Base-by-base conservation (phyloP, 1,140 invertebrate species). In the Acromyrmex charruanus region DNA sequence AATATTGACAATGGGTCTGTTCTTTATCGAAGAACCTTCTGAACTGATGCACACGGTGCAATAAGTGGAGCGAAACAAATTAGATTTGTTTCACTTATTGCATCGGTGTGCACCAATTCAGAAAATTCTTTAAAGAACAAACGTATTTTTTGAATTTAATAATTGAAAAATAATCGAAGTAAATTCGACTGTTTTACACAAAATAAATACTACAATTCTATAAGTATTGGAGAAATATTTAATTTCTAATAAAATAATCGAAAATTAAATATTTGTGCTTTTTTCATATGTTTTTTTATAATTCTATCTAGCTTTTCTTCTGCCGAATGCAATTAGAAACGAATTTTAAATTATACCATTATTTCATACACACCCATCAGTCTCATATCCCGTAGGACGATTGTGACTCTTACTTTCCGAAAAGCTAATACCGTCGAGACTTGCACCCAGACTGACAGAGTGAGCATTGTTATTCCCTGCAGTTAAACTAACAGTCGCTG, bases 401-500 rank as follows among this genome's bases (percentile, higher is more conserved):
- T 53, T 61, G 69, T 89, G 90, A 77, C 92, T 95, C 66, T 92
- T 89, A 85, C 93, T 95, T 77, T 94, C 93, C 0, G 94, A 94
- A 51, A 95, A 87, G 69, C 94, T 94, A n/a, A 95, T 87, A 35
- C 94, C 93, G 63, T 93, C 93, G 1, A 93, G 88, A 0, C 55
- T 90, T 14, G 90, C 81, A 75, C 92, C 92, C 31, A 95, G 71
- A 35, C 93, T 94, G 21, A 95, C 82, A 3, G 93, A 92, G 68
- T 95, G 93, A n/a, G 93, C 93, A 85, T 90, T 93, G 71, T 88
- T 90, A 1, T 66, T 35, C 53, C 92, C 93, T 6, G 93, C 49
- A 66, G 90, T 93, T 6, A 95, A 31, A 39, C 92, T 92, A 74
- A 95, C 93, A 79, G 91, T 94, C 3, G 94, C 92, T 14, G 92